phyloP scores from a whole-genome alignment of 2,888 invertebrate genomes.

The Coelinius sp. region DNA sequence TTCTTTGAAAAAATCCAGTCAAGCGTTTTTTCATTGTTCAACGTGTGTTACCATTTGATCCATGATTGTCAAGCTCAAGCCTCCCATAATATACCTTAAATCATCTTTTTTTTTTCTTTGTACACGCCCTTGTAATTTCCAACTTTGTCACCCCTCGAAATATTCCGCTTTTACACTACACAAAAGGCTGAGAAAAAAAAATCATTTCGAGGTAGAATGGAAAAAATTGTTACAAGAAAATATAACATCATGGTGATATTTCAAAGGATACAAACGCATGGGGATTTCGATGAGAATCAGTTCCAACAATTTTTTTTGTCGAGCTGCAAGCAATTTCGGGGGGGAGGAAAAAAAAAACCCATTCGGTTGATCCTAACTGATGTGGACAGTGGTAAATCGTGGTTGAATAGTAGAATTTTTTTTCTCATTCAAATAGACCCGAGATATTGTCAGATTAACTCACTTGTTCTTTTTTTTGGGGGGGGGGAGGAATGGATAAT shows the following conservation, averaged over 20 bases:
- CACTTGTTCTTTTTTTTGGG: not conserved
- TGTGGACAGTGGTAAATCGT: constrained; percentile 15
- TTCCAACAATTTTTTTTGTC: not conserved
- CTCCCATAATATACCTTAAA: constrained; percentile 14
- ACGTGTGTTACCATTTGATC: constrained; percentile 11
- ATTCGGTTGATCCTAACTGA: constrained; percentile 10
- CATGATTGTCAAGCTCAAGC: not conserved
- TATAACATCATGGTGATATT: constrained; percentile 5
- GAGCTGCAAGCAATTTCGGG: not conserved
- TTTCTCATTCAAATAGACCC: not conserved
- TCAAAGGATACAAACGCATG: not conserved
- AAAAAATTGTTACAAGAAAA: constrained; percentile 3
- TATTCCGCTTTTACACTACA: not conserved
- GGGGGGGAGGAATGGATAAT: too few species aligned
- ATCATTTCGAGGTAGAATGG: not conserved
- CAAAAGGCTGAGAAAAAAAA: not conserved
- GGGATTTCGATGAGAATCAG: constrained; percentile 21
- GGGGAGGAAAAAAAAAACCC: constrained; percentile 3
- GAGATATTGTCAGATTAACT: constrained; percentile 7
- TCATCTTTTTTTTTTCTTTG: constrained; percentile 5
- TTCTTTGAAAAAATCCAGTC: constrained; percentile 41
- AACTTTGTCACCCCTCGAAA: not conserved
- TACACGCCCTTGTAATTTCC: not conserved
- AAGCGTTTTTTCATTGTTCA: constrained; percentile 36
- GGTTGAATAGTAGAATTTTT: not conserved